These are phyloP conservation scores for Ormyrus rosae DNA, from an alignment of 2,888 invertebrate genomes.

Conservation along the genomic window DNA sequence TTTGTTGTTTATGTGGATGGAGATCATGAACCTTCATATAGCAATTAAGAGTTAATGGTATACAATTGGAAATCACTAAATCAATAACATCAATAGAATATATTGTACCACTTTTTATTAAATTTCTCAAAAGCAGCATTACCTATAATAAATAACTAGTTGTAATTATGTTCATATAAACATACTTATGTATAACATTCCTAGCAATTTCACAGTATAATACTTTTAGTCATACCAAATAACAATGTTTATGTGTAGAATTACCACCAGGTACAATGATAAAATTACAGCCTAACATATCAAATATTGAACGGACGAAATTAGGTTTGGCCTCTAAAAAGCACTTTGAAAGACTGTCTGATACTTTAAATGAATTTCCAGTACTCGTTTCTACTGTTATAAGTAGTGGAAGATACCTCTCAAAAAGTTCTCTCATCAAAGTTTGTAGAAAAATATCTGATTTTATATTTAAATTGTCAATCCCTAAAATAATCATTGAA, in stretches of 20 bases:
- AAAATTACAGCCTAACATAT: conserved; percentile 66
- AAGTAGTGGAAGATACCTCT: conserved; percentile 69
- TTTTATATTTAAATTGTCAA: conserved; percentile 67
- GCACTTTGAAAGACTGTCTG: conserved; percentile 67
- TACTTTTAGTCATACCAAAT: conserved; percentile 64
- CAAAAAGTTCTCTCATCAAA: conserved; percentile 69
- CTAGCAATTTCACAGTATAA: neutral
- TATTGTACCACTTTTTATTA: conserved; percentile 63
- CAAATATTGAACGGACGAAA: conserved; percentile 65
- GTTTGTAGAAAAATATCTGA: conserved; percentile 68
- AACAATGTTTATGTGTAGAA: conserved; percentile 68
- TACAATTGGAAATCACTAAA: conserved; percentile 65
- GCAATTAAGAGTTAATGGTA: conserved; percentile 65
- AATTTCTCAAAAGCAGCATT: conserved; percentile 66
- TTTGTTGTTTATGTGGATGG: conserved; percentile 70
- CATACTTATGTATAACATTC: conserved; percentile 1
- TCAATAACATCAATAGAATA: conserved; percentile 63
- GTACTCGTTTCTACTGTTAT: conserved; percentile 62
- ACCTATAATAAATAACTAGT: conserved; percentile 61
- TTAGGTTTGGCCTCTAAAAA: conserved; percentile 66
- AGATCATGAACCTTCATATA: conserved; percentile 70
- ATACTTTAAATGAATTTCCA: conserved; percentile 63
- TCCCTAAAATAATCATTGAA: conserved; percentile 69
- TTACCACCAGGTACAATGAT: conserved; percentile 65
- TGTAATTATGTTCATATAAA: conserved; percentile 13